These are phyloP conservation scores for Fopius arisanus DNA, from an alignment of 1,140 invertebrate genomes.

Conservation along the genomic window DNA sequence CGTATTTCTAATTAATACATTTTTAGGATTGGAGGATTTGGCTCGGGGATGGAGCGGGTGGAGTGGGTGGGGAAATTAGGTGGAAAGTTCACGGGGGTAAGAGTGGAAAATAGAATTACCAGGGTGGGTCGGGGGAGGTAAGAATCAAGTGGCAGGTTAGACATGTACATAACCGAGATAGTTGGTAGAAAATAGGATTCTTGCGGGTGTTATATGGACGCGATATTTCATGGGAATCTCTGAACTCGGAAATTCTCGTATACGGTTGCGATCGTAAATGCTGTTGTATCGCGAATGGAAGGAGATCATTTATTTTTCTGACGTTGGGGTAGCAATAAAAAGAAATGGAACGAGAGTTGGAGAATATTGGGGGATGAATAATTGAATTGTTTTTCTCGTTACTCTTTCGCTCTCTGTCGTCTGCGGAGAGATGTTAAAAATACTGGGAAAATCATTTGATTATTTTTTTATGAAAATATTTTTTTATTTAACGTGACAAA, in stretches of 20 bases:
- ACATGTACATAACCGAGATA: background rate
- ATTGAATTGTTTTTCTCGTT: background rate
- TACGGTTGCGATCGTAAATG: slow-evolving; percentile 5
- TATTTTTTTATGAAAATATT: no score
- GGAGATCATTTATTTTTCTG: background rate
- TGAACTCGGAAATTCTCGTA: background rate
- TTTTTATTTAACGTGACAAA: no score
- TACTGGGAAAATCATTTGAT: no score
- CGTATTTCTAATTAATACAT: background rate
- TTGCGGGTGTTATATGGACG: background rate
- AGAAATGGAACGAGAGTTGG: background rate
- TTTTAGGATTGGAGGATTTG: background rate
- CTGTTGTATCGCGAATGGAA: background rate
- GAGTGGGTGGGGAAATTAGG: background rate
- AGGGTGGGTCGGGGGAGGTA: background rate
- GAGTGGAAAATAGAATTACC: background rate
- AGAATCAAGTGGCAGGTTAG: background rate
- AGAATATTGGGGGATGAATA: background rate
- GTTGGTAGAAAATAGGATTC: background rate
- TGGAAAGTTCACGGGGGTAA: background rate
- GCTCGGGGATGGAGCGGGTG: background rate
- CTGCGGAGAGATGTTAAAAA: no score
- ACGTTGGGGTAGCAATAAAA: background rate
- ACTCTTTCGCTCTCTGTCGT: background rate
- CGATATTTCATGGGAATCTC: background rate